These are phyloP conservation scores for Psittacula cyanocephala DNA, from an alignment of 2,113 vertebrate species.

Conservation along the genomic window DNA sequence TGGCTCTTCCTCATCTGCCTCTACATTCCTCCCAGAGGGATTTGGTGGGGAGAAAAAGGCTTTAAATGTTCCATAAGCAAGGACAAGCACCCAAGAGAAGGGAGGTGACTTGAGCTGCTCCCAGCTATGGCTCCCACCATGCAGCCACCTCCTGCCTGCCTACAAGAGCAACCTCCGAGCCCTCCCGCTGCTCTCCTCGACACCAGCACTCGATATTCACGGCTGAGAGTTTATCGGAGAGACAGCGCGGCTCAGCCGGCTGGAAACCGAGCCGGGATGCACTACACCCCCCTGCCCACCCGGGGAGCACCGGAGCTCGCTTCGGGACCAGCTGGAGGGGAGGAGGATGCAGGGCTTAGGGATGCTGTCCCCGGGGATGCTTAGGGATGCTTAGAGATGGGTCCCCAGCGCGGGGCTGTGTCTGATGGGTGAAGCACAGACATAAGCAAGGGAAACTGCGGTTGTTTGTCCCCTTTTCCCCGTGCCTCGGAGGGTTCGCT, in stretches of 20 bases:
- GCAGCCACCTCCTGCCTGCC: not conserved
- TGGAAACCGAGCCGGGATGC: not conserved
- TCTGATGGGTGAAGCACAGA: not conserved
- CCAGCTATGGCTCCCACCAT: not conserved
- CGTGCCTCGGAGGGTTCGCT: not conserved
- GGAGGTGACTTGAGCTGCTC: not conserved
- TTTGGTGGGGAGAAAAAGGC: not conserved
- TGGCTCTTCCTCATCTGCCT: not conserved
- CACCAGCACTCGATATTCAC: not conserved
- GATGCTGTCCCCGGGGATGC: not conserved
- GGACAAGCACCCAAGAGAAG: not conserved
- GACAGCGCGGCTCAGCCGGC: constrained; percentile 27
- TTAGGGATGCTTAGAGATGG: not conserved
- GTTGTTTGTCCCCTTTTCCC: constrained; percentile 9
- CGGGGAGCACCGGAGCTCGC: not conserved
- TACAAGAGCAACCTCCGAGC: not conserved
- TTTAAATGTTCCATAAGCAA: not conserved
- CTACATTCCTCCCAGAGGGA: not conserved
- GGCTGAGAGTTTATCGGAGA: constrained; percentile 55
- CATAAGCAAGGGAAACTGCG: not conserved
- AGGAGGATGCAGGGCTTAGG: not conserved
- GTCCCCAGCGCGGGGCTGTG: not conserved
- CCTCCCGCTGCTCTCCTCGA: not conserved
- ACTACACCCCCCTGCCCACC: not conserved
- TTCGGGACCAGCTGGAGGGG: not conserved